phyloP scores from a whole-genome alignment of 2,797 vertebrate species.

The Mormyrops attenuatus region DNA sequence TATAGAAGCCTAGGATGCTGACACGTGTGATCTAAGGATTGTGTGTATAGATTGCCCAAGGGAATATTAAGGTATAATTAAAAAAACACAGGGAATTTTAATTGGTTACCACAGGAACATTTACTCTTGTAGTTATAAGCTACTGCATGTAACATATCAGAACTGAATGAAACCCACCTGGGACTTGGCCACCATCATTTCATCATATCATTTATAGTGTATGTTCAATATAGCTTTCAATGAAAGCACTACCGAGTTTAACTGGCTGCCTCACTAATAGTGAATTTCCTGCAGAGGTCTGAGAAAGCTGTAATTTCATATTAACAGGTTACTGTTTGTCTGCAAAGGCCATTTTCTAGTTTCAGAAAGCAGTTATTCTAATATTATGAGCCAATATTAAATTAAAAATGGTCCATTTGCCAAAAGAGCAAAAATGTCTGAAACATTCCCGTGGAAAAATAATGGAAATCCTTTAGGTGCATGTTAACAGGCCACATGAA shows the following conservation, averaged over 20 bases:
- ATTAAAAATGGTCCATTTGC: conserved; percentile 40
- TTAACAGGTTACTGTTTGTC: conserved; percentile 41
- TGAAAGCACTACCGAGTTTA: conserved; percentile 24
- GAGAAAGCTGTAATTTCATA: conserved; percentile 51
- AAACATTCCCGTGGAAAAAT: conserved; percentile 49
- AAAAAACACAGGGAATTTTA: background rate
- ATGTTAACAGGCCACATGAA: conserved; percentile 27
- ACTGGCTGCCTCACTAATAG: conserved; percentile 38
- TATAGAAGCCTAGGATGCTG: background rate
- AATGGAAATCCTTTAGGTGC: conserved; percentile 35
- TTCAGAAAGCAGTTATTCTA: conserved; percentile 47
- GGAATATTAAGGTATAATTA: background rate
- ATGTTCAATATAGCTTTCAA: background rate
- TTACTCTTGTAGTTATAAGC: background rate
- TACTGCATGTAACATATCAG: background rate
- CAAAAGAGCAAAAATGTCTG: conserved; percentile 52
- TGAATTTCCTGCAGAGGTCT: conserved; percentile 42
- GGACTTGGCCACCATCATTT: background rate
- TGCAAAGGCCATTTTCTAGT: background rate
- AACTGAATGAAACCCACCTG: background rate
- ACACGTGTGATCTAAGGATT: background rate
- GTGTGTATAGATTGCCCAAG: background rate
- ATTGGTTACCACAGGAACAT: background rate
- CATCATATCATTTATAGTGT: background rate
- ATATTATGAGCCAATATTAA: conserved; percentile 51